Evolutionary conservation across 2,113 vertebrate genomes (phyloP).

Genomic region (Callionymus lyra): DNA sequence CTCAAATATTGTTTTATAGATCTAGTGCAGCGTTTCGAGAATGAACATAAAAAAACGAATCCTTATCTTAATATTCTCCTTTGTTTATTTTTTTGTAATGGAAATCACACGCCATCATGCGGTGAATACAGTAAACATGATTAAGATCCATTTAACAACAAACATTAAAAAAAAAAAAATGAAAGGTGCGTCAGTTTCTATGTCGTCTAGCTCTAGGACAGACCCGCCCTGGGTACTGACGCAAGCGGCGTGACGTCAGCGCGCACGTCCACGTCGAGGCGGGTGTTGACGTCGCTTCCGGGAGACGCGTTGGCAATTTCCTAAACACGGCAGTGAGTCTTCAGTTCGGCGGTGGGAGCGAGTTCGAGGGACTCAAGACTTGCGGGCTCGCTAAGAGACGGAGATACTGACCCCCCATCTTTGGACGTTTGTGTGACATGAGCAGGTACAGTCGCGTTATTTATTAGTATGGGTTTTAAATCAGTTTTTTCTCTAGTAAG

Average conservation of each 20-base stretch:
- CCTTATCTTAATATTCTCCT: no score
- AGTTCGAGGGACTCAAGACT: slow-evolving; percentile 19
- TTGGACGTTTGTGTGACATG: slow-evolving; percentile 37
- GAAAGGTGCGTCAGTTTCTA: slow-evolving; percentile 9
- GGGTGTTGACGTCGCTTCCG: slow-evolving; percentile 51
- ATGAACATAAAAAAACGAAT: no score
- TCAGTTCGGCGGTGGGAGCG: neutral
- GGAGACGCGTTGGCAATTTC: slow-evolving; percentile 66
- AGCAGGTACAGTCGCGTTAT: slow-evolving; percentile 33
- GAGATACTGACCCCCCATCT: slow-evolving; percentile 8
- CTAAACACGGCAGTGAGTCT: slow-evolving; percentile 38
- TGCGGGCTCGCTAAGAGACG: no score
- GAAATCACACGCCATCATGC: no score
- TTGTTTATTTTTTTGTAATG: no score
- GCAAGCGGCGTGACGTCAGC: slow-evolving; percentile 27
- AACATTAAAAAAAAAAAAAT: no score
- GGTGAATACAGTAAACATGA: no score
- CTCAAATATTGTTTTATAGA: no score
- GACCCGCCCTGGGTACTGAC: slow-evolving; percentile 16
- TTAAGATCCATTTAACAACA: no score
- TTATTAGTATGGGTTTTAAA: no score
- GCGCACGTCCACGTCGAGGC: slow-evolving; percentile 19
- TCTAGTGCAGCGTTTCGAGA: no score
- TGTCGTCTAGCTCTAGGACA: neutral
- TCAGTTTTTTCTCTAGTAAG: no score